These are phyloP conservation scores for Andrena chrysosceles DNA, from an alignment of 2,888 invertebrate genomes.

Conservation along the genomic window DNA sequence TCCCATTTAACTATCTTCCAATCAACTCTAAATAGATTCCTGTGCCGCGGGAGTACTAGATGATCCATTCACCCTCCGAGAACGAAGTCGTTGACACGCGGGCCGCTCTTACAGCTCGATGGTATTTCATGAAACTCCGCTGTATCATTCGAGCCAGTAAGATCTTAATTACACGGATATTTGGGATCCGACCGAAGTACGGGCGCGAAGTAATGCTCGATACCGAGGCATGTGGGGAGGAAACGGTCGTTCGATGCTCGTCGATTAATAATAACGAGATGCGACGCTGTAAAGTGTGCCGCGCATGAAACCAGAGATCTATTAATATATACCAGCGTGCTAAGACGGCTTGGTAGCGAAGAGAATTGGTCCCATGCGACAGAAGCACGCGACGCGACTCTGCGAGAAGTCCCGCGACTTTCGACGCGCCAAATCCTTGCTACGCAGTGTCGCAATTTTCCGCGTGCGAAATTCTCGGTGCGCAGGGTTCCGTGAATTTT, in stretches of 20 bases:
- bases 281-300: constrained; percentile 37
- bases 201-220: not conserved
- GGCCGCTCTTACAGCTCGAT: no score
- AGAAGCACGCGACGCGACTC: not conserved
- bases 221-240: not conserved
- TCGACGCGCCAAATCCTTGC: not conserved
- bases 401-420: not conserved
- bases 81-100: no score
- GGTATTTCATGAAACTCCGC: no score
- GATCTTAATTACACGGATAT: no score
- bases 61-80: not conserved
- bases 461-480: no score
- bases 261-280: constrained; percentile 54
- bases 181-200: not conserved
- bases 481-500: no score
- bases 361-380: constrained; percentile 17
- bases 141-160: no score
- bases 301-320: constrained; percentile 36
- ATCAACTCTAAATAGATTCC: not conserved
- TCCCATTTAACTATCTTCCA: not conserved
- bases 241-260: constrained; percentile 14
- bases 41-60: not conserved
- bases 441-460: no score
- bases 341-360: constrained; percentile 7
- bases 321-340: constrained; percentile 28